Evolutionary conservation across 2,797 vertebrate species (phyloP), one percentile per base, ranked within the genome.

Genomic region (Furcifer pardalis): DNA sequence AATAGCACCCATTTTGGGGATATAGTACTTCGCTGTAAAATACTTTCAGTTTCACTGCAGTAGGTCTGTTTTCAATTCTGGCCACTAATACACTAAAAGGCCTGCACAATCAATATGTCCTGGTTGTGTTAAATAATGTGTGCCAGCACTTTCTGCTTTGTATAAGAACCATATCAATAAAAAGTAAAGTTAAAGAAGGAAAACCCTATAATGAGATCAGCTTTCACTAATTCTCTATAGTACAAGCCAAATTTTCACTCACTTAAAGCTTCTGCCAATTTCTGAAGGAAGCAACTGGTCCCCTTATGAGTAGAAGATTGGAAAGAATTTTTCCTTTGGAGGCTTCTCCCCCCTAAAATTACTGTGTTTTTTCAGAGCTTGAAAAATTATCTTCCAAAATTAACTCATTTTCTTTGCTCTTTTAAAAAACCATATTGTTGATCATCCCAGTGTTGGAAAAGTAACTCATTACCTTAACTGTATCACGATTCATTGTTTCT

Each of bases 241-340:
- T n/a, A 74, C 3, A 30, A 75, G 65, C 63, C 75, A 88, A 84
- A 82, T 87, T 89, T 81, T 84, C 56, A 84, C 71, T 77, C 87
- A 79, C 74, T 87, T 83, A 52, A 63, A 81, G 89, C 56, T 89
- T 85, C 79, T 91, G 90, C 86, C 91, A 86, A 44, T 85, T 89
- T 88, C 69, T 85, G 79, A 87, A 83, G 23, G 77, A 87, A 90
- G 82, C 89, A 88, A 80, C 85, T 87, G 88, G 87, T 62, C 89
- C 44, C 56, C 32, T 49, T 63, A n/a, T 30, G 59, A 75, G 13
- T 49, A 4, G n/a, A 21, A 46, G 12, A 44, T 27, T 63, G 42
- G 19, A 72, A 81, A 72, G 30, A 7, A 9, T 6, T 17, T 37
- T 37, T 23, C 23, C 23, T 21, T 13, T 17, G 23, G 35, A 44